phyloP scores from a whole-genome alignment of 1,140 invertebrate genomes.

The Popillia japonica region DNA sequence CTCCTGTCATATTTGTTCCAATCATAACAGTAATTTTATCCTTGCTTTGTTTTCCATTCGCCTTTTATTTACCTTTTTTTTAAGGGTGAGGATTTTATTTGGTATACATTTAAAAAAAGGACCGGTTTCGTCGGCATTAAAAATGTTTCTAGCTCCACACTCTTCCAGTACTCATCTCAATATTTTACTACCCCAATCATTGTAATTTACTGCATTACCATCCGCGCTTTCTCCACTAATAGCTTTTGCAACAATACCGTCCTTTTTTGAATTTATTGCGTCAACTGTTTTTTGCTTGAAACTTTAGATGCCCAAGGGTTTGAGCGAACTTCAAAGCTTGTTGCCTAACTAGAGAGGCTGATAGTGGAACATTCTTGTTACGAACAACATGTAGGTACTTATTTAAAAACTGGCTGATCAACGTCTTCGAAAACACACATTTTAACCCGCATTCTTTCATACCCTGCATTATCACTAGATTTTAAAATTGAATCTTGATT shows the following conservation, averaged over 20 bases:
- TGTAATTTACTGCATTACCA: constrained; percentile 39
- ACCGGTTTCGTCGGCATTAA: too few relatives aligned
- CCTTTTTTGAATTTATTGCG: too few relatives aligned
- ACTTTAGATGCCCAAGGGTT: too few relatives aligned
- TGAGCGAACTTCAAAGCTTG: too few relatives aligned
- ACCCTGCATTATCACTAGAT: too few relatives aligned
- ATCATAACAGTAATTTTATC: constrained; percentile 56
- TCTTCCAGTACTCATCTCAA: constrained; percentile 22
- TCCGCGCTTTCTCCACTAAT: constrained; percentile 42
- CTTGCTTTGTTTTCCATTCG: constrained; percentile 53
- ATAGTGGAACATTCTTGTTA: constrained; percentile 23
- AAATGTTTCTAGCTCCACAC: constrained; percentile 3
- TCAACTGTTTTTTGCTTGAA: too few relatives aligned
- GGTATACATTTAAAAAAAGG: constrained; percentile 34
- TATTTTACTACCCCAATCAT: constrained; percentile 40
- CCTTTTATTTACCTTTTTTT: too few relatives aligned
- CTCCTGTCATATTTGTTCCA: constrained; percentile 56
- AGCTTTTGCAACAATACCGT: constrained; percentile 40
- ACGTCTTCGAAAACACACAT: constrained; percentile 31
- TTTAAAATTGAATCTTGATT: constrained; percentile 35
- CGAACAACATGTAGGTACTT: constrained; percentile 7
- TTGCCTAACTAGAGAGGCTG: constrained; percentile 37
- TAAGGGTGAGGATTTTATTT: constrained; percentile 16
- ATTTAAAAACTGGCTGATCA: constrained; percentile 24
- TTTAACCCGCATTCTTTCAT: constrained; percentile 38